Evolutionary conservation across 2,797 vertebrate species (phyloP).

Genomic region (Trachurus trachurus): DNA sequence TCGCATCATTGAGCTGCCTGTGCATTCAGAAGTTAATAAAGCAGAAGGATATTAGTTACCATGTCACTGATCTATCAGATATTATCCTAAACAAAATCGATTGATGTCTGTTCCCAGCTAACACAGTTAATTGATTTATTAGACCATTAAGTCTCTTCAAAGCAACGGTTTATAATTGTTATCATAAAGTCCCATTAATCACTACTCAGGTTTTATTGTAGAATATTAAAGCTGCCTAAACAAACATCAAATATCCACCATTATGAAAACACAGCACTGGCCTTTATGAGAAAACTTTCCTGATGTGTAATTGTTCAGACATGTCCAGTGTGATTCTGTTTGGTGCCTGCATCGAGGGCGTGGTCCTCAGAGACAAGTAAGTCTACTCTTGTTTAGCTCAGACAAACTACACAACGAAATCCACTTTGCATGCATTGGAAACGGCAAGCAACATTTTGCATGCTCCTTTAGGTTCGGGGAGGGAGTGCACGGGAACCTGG

Average conservation of each 20-base stretch:
- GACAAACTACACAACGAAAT: neutral
- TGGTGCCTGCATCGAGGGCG: conserved; percentile 95
- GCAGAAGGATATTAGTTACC: conserved; percentile 56
- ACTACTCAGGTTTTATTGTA: neutral
- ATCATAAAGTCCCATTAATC: conserved; percentile 10
- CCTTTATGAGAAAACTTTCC: conserved; percentile 48
- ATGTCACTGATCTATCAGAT: conserved; percentile 58
- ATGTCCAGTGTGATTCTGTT: conserved; percentile 93
- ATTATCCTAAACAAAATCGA: conserved; percentile 61
- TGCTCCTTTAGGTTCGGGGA: conserved; percentile 90
- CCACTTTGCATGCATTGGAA: neutral
- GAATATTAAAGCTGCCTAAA: neutral
- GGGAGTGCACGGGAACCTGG: conserved; percentile 94
- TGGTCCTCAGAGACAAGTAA: conserved; percentile 96
- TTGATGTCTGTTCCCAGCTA: conserved; percentile 32
- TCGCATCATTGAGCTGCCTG: conserved; percentile 60
- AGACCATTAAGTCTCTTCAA: conserved; percentile 45
- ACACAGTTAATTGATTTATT: conserved; percentile 34
- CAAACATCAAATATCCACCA: neutral
- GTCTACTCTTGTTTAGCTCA: conserved; percentile 40
- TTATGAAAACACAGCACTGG: neutral
- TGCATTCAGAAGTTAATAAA: conserved; percentile 74
- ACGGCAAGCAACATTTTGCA: neutral
- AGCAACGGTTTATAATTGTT: conserved; percentile 26
- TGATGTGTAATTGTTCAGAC: conserved; percentile 85